Conservation (phyloP, 2,797 vertebrate species). For the Danio choprae region DNA sequence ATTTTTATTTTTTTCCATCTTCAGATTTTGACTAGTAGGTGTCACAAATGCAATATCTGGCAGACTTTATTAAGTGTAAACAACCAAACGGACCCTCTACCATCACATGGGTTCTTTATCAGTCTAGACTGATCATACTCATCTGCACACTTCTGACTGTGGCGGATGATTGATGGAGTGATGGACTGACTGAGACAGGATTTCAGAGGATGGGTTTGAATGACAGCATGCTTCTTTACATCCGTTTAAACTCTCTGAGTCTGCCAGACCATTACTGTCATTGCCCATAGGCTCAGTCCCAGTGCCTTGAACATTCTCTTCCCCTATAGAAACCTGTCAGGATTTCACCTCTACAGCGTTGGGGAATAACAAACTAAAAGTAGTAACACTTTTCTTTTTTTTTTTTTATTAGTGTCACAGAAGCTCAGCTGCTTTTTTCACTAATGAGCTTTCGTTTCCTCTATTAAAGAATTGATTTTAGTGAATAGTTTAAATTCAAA, state of each 20-base stretch:
- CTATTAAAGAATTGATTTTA: not conserved
- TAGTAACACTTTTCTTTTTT: not conserved
- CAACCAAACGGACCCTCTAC: not conserved
- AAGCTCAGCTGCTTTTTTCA: not conserved
- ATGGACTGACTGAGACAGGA: conserved; percentile 42
- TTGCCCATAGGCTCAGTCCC: conserved; percentile 6
- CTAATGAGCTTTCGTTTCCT: not conserved
- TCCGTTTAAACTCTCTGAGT: conserved; percentile 26
- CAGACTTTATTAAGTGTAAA: conserved; percentile 16
- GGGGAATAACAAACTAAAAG: not conserved
- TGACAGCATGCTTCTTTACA: conserved; percentile 15
- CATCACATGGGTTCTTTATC: conserved; percentile 32
- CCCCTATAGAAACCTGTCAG: not conserved
- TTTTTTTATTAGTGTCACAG: not conserved
- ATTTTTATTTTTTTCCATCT: conserved; percentile 13
- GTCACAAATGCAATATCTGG: not conserved
- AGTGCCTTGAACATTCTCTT: not conserved
- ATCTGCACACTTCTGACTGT: conserved; percentile 33
- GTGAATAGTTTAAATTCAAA: not conserved
- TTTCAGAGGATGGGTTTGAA: conserved; percentile 48
- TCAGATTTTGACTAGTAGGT: conserved; percentile 6
- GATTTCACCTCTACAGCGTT: not conserved
- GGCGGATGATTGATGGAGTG: conserved; percentile 37
- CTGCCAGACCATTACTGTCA: conserved; percentile 43
- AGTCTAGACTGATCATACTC: conserved; percentile 32